These are phyloP conservation scores for Tupiocoris notatus DNA, from an alignment of 2,888 invertebrate species.

Conservation along the genomic window DNA sequence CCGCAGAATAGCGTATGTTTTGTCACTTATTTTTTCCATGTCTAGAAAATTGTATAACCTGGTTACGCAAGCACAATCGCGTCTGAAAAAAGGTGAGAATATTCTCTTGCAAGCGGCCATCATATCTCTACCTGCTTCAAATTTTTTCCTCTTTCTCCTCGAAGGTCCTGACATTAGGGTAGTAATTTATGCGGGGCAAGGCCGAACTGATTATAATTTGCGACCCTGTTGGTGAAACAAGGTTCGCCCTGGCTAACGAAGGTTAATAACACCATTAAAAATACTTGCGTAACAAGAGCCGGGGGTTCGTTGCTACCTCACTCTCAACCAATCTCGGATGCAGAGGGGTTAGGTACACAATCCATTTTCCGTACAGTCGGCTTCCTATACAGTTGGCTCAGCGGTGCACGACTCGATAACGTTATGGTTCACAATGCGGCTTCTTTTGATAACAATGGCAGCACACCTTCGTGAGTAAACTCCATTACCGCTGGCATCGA, in stretches of 20 bases:
- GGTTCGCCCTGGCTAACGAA: constrained; percentile 25
- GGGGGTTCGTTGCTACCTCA: background rate
- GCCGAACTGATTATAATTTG: constrained; percentile 35
- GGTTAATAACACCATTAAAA: constrained; percentile 35
- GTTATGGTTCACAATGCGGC: background rate
- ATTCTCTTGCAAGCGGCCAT: background rate
- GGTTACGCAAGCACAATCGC: no score
- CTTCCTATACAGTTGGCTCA: background rate
- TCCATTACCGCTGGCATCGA: background rate
- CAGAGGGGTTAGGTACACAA: background rate
- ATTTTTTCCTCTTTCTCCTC: constrained; percentile 19
- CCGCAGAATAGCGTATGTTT: no score
- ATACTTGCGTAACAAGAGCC: constrained; percentile 14
- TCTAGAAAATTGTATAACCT: no score
- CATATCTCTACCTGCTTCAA: background rate
- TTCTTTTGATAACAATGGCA: background rate
- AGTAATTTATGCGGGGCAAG: constrained; percentile 32
- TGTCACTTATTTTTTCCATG: no score
- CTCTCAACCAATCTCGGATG: background rate
- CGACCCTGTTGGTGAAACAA: constrained; percentile 33
- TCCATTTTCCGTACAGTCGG: background rate
- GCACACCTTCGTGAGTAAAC: background rate
- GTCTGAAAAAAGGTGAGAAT: no score
- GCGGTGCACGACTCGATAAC: background rate
- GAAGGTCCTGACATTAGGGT: constrained; percentile 3